Evolutionary conservation across 2,888 invertebrate genomes (phyloP).

Genomic region (Nomada ruficornis): DNA sequence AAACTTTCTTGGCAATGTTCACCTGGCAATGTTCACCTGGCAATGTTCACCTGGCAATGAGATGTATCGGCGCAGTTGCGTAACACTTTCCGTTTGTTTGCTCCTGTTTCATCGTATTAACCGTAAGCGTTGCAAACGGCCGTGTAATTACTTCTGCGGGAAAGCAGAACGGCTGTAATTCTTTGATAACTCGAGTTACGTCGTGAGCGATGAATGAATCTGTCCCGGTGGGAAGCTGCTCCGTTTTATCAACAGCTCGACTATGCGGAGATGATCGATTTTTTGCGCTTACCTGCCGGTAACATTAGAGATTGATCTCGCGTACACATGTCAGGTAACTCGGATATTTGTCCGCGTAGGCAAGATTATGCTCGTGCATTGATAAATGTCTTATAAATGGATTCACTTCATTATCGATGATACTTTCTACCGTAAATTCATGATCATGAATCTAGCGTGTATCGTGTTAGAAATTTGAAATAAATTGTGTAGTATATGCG

Average conservation of each 20-base stretch:
- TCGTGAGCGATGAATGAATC: not conserved
- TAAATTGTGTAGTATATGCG: not conserved
- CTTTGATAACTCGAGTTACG: constrained; percentile 33
- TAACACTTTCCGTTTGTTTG: constrained; percentile 35
- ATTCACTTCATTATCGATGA: not conserved
- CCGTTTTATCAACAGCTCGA: constrained; percentile 2
- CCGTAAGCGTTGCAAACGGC: constrained; percentile 4
- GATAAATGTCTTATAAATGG: not conserved
- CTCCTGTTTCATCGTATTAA: constrained; percentile 8
- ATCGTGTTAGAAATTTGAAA: not conserved
- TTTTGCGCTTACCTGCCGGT: not conserved
- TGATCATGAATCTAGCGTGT: not conserved
- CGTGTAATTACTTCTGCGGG: constrained; percentile 43
- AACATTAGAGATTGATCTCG: not conserved
- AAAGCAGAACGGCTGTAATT: constrained; percentile 38
- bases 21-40: not conserved
- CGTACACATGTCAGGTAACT: not conserved
- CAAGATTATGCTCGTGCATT: not conserved
- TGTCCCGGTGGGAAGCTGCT: not conserved
- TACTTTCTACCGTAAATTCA: not conserved
- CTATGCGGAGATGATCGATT: not conserved
- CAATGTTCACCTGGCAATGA: not conserved
- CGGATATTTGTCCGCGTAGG: not conserved
- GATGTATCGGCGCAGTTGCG: constrained; percentile 4
- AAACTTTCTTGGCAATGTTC: constrained; percentile 27